Base-by-base conservation (phyloP, 1,140 invertebrate genomes). In the Heliconius hewitsoni region DNA sequence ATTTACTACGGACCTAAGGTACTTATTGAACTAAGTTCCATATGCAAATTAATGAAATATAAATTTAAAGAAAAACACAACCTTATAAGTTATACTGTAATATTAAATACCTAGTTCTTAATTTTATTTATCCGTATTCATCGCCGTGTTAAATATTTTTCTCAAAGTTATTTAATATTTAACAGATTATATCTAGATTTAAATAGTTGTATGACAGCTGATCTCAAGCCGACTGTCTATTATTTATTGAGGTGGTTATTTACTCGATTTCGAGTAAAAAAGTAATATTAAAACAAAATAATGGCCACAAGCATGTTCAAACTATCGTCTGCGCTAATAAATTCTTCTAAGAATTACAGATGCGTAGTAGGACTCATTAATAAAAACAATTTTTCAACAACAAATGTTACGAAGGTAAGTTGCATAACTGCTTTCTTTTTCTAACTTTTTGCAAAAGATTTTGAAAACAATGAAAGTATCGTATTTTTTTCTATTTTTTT, bases 231-330 rank as follows among this genome's bases (percentile, higher is more conserved):
- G 66, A 72, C 71, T 39, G 71, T 72, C 71, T 72, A 72, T 39
- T 72, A 39, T 72, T 72, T 37, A 42, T 42, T 3, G 37, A 71
- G n/a, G 30, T 6, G 71, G 60, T 66, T 66, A 66, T 77, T 77
- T 71, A 77, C 42, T 50, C 16, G 23, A 72, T 39, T 39, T 72
- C 16, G 6, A n/a, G 19, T 39, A 42, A 8, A 42, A 71, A 39
- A 72, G n/a, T 71, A 71, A 71, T 50, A 46, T 52, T 73, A 71
- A 57, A 66, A 74, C 13, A 79, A 82, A 86, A 92, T 82, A 78
- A 94, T 94, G 93, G 89, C 93, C 81, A 83, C 83, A 72, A 87
- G 89, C 60, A 86, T 94, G 84, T 89, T 92, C 50, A 94, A 93
- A 84, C 75, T 94, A 81, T 89, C 89, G 66, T 87, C 89, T 57